Conservation (phyloP, 2,888 invertebrate genomes). For the Auanema sp. region DNA sequence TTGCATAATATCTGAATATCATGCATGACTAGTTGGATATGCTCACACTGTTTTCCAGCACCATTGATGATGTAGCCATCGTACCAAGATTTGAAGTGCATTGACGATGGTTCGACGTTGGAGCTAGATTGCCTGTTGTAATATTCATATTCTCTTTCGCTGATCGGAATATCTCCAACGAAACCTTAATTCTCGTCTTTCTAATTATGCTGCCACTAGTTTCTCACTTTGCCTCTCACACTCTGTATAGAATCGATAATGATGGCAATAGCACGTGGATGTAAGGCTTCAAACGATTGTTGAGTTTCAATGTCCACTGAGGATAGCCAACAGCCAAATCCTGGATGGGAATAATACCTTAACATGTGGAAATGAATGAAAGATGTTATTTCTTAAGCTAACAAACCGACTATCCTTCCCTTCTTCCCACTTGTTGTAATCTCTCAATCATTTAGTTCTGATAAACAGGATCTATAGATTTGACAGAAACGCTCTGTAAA, state of each 20-base stretch:
- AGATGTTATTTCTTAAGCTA: background rate
- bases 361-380: background rate
- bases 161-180: too few species aligned
- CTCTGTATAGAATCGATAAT: slow-evolving; percentile 99
- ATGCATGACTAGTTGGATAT: too few species aligned
- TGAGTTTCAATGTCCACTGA: slow-evolving; percentile 76
- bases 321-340: slow-evolving; percentile 99
- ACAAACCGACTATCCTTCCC: slow-evolving; percentile 51
- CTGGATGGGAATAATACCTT: slow-evolving; percentile 91
- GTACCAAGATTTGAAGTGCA: too few species aligned
- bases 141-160: too few species aligned
- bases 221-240: slow-evolving; percentile 84
- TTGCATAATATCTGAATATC: too few species aligned
- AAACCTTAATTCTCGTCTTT: too few species aligned
- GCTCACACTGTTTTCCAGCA: too few species aligned
- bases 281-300: slow-evolving; percentile 73
- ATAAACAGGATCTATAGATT: slow-evolving; percentile 48
- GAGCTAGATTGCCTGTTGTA: too few species aligned
- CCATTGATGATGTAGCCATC: too few species aligned
- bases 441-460: slow-evolving; percentile 44
- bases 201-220: too few species aligned
- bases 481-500: slow-evolving; percentile 39
- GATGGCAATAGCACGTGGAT: slow-evolving; percentile 96
- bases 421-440: slow-evolving; percentile 36
- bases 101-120: too few species aligned